These are phyloP conservation scores for Mystacornis crossleyi DNA, from an alignment of 2,113 vertebrate species.

Conservation along the genomic window DNA sequence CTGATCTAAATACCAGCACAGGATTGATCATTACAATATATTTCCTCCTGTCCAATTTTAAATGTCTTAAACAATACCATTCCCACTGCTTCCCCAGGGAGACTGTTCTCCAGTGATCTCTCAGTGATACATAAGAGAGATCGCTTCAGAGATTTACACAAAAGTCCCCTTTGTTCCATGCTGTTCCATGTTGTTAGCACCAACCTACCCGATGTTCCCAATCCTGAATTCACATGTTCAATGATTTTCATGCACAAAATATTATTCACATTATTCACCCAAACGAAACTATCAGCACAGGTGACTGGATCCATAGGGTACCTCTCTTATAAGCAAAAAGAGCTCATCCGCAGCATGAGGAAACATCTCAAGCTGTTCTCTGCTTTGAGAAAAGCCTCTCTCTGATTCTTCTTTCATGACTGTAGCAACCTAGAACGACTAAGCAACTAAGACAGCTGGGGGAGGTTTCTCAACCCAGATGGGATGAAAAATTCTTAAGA, in stretches of 20 bases:
- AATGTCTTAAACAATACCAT: neutral
- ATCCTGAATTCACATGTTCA: neutral
- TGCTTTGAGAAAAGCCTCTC: neutral
- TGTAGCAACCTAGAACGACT: neutral
- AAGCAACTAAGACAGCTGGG: neutral
- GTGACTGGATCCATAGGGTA: neutral
- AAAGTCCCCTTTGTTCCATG: neutral
- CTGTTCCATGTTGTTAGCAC: neutral
- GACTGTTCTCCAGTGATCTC: neutral
- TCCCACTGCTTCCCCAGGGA: neutral
- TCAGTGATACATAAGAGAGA: neutral
- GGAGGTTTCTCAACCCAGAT: neutral
- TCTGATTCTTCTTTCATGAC: neutral
- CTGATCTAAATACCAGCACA: constrained; percentile 50
- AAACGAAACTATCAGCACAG: neutral
- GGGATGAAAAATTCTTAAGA: neutral
- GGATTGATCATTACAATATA: constrained; percentile 35
- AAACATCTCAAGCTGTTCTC: neutral
- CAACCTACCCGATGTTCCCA: neutral
- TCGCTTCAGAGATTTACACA: neutral
- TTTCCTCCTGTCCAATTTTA: constrained; percentile 20
- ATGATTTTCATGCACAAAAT: neutral
- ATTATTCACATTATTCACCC: neutral
- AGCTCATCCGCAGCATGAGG: neutral
- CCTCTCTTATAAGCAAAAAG: neutral